Conservation (phyloP, 2,113 vertebrate genomes). For the Rhineura floridana region DNA sequence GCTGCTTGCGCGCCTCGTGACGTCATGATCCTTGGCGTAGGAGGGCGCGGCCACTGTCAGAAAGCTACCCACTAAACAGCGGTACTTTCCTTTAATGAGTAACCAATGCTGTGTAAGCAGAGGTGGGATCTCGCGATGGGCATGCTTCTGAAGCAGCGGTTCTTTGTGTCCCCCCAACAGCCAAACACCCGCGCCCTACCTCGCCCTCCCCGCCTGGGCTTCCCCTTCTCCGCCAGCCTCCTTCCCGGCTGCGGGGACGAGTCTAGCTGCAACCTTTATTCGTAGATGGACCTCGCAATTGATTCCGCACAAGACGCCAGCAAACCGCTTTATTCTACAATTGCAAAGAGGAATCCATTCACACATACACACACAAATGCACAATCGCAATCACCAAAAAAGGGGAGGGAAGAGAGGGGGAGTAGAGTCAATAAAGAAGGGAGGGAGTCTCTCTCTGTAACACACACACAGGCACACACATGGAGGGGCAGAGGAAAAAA, state of each 20-base stretch:
- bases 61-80: slow-evolving; percentile 25
- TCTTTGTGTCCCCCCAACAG: slow-evolving; percentile 44
- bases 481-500: slow-evolving; percentile 60
- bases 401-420: slow-evolving; percentile 58
- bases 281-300: slow-evolving; percentile 83
- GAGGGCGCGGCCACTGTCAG: slow-evolving; percentile 52
- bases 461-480: slow-evolving; percentile 42
- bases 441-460: slow-evolving; percentile 37
- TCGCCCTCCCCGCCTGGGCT: slow-evolving; percentile 56
- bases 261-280: slow-evolving; percentile 87
- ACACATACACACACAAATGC: slow-evolving; percentile 56
- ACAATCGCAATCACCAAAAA: slow-evolving; percentile 56
- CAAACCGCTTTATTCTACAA: slow-evolving; percentile 39
- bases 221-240: slow-evolving; percentile 52
- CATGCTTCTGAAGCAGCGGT: no score
- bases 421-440: no score
- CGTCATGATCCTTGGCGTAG: not conserved
- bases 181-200: slow-evolving; percentile 46
- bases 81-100: not conserved
- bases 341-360: slow-evolving; percentile 32
- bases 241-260: slow-evolving; percentile 69
- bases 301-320: slow-evolving; percentile 66
- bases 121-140: not conserved
- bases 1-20: not conserved
- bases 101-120: not conserved